Base-by-base conservation (phyloP, 2,113 vertebrate genomes). In the Arvicanthis niloticus region DNA sequence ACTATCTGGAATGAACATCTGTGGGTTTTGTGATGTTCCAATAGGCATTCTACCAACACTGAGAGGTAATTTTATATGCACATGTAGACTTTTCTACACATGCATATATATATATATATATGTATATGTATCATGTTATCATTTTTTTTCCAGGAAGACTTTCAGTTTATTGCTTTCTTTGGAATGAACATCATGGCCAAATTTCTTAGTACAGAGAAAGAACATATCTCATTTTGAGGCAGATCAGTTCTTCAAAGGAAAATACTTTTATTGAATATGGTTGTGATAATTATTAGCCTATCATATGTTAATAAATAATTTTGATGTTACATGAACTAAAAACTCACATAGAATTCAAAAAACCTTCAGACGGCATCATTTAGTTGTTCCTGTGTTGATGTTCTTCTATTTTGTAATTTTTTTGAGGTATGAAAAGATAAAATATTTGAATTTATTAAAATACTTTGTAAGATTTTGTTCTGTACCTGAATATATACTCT, bases 161-260 rank as follows among this genome's bases (percentile, higher is more conserved):
- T 93, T 84, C 21, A 77, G 87, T 92, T 81, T 86, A 77, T 91
- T 60, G 65, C 13, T 58, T 77, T 94, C 17, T 94, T 87, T 92
- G 56, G 21, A 53, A 78, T 73, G 37, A 91, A 95, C 16, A 86
- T 0, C 51, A 82, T 3, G 67, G 24, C 45, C 81, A 82, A 87
- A 19, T 90, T 87, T 56, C 45, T 75, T 45, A 70, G 68, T 53
- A 29, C 42, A 89, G 17, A 70, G 80, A 81, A 86, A 42, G 9
- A 84, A 91, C 70, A 29, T 9, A 72, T 72, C 29, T 95, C 42
- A 62, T 22, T 82, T 24, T 1, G 16, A 56, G 11, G 80, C 9
- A 3, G 8, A 21, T 40, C 48, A 70, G 4, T 93, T 88, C 62
- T 88, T 48, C 24, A 68, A 73, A 93, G 9, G 24, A 62, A 48